These are phyloP conservation scores for Reticulitermes speratus DNA, from an alignment of 1,140 invertebrate species.

Conservation along the genomic window DNA sequence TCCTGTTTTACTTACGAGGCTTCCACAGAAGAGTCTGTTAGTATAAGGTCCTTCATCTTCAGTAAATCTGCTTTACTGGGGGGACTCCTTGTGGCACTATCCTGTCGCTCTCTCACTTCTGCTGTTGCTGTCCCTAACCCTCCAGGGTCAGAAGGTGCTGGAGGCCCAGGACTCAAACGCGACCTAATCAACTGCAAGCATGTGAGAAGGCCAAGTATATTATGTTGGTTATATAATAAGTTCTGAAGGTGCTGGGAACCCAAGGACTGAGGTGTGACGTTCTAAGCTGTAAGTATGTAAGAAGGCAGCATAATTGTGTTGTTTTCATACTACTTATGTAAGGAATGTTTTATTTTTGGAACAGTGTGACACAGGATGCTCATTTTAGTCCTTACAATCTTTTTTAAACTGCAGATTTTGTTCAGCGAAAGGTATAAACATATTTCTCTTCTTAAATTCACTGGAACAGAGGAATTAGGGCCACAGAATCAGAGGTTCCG, in stretches of 20 bases:
- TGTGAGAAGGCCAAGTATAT: background rate
- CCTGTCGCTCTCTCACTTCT: background rate
- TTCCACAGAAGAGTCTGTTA: constrained; percentile 27
- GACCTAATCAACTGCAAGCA: background rate
- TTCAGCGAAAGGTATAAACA: no score
- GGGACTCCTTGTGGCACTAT: background rate
- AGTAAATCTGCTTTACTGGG: constrained; percentile 24
- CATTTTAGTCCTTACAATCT: no score
- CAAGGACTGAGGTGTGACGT: background rate
- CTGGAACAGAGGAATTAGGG: no score
- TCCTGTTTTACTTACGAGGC: constrained; percentile 26
- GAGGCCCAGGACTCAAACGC: background rate
- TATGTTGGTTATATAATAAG: background rate
- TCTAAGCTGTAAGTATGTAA: background rate
- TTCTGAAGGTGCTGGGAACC: no score
- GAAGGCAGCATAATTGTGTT: background rate
- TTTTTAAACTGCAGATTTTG: no score
- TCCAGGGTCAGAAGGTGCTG: background rate
- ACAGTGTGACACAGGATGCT: no score
- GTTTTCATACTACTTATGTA: background rate
- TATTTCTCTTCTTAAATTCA: no score
- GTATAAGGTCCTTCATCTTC: constrained; percentile 20
- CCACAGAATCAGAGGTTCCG: no score
- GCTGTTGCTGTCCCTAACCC: background rate
- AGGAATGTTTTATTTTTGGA: no score